Percentiles rank a stretch among this genome's conserved stretches.
These are phyloP conservation scores for Rhodinocichla rosea DNA, from an alignment of 2,113 vertebrate species.

Conservation along the genomic window DNA sequence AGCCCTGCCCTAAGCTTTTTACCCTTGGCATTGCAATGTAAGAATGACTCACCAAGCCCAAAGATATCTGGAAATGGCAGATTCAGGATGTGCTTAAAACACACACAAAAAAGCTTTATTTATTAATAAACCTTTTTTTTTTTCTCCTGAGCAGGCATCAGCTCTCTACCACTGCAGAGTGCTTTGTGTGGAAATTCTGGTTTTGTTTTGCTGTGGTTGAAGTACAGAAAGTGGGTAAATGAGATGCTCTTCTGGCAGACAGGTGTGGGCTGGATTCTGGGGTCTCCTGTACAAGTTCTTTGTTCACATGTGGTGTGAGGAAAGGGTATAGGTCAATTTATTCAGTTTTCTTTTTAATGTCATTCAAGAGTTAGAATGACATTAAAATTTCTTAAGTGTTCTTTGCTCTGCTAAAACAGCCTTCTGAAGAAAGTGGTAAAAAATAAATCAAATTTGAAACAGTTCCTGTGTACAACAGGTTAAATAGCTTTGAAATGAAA, in stretches of 20 bases:
- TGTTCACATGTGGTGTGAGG: background rate
- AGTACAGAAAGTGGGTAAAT: background rate
- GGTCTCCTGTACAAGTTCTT: fast-evolving
- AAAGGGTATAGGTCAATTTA: background rate
- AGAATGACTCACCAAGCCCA: background rate
- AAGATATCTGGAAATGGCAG: background rate
- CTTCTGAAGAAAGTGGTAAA: background rate
- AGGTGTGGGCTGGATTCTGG: background rate
- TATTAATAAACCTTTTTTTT: background rate
- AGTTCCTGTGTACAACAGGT: background rate
- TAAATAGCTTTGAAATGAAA: slow-evolving; percentile 29
- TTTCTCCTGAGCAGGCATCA: background rate
- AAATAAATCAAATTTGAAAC: background rate
- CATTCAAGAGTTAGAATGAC: background rate
- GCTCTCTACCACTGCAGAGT: background rate
- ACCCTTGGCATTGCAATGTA: background rate
- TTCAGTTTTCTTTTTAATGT: background rate
- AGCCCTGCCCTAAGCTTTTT: background rate
- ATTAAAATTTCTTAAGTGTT: background rate
- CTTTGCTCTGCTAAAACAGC: background rate
- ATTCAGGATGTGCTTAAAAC: background rate
- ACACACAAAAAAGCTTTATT: background rate
- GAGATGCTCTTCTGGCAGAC: background rate
- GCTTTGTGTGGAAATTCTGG: background rate
- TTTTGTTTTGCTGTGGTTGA: background rate